These are phyloP conservation scores for Drosophila barbarae DNA, from an alignment of 2,888 invertebrate genomes.

Conservation along the genomic window DNA sequence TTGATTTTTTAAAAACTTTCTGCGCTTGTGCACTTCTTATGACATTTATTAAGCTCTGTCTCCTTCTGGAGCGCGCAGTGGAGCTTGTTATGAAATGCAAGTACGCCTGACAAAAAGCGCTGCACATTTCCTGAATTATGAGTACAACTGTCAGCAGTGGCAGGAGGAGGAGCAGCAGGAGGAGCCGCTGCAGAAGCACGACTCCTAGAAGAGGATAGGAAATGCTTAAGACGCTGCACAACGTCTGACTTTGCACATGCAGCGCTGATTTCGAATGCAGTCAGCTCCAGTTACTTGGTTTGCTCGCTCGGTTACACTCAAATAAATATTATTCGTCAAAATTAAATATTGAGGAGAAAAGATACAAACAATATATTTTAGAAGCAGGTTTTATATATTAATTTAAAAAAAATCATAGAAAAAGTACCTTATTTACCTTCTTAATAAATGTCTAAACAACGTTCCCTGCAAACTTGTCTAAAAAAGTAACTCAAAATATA, in stretches of 20 bases:
- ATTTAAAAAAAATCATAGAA: background rate
- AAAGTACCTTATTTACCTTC: no score
- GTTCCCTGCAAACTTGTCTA: background rate
- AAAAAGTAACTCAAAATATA: no score
- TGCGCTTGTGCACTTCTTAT: constrained; percentile 29
- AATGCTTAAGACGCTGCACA: constrained; percentile 40
- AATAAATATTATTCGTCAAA: background rate
- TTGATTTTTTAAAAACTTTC: constrained; percentile 29
- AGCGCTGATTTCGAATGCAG: constrained; percentile 61
- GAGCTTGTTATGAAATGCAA: constrained; percentile 65
- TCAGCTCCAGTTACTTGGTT: constrained; percentile 25
- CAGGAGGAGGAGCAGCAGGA: background rate
- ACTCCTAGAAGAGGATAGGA: background rate
- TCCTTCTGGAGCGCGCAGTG: constrained; percentile 33
- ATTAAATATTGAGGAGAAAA: background rate
- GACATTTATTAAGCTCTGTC: constrained; percentile 68
- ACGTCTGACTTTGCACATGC: constrained; percentile 44
- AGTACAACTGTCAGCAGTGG: constrained; percentile 39
- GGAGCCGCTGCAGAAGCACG: background rate
- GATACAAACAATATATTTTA: background rate
- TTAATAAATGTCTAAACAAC: background rate
- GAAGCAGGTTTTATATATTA: background rate
- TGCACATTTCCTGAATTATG: constrained; percentile 71
- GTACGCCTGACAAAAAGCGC: constrained; percentile 53
- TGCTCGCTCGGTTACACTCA: constrained; percentile 14